Percentiles rank a stretch among this genome's conserved stretches.
Conservation (phyloP, 2,888 invertebrate species). For the Acronicta aceris region DNA sequence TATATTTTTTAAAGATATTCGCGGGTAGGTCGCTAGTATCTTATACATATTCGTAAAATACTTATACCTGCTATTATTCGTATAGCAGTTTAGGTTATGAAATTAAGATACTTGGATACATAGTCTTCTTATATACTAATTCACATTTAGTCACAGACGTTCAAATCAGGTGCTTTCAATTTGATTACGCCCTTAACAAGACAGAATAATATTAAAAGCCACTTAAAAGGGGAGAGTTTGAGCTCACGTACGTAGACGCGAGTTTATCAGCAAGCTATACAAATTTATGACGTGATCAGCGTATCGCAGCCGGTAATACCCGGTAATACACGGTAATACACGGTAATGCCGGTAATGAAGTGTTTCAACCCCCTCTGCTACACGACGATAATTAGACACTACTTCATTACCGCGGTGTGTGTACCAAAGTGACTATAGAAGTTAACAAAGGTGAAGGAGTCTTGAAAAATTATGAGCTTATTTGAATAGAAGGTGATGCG, state of each 20-base stretch:
- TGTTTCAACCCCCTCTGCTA: conserved; percentile 31
- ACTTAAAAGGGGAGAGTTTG: conserved; percentile 15
- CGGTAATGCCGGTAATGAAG: conserved; percentile 59
- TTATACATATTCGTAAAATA: too few species aligned
- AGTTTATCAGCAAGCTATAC: conserved; percentile 41
- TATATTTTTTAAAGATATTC: too few species aligned
- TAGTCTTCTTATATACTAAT: too few species aligned
- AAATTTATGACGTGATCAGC: conserved; percentile 53
- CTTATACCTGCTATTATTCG: too few species aligned
- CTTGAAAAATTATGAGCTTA: conserved; percentile 6
- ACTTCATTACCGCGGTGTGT: conserved; percentile 29
- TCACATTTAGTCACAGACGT: not conserved
- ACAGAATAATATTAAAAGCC: conserved; percentile 16
- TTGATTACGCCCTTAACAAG: not conserved
- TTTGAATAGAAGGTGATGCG: not conserved
- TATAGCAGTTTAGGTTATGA: too few species aligned
- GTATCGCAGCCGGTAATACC: conserved; percentile 50
- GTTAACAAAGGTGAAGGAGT: not conserved
- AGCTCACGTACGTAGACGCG: conserved; percentile 2
- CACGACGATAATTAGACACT: conserved; percentile 52
- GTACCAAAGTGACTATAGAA: not conserved
- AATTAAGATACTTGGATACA: too few species aligned
- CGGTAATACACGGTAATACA: conserved; percentile 51
- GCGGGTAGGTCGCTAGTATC: too few species aligned
- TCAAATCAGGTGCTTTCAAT: not conserved